Evolutionary conservation across 2,113 vertebrate species (phyloP), one percentile per base, ranked within the genome.

Genomic region (Silurus meridionalis): DNA sequence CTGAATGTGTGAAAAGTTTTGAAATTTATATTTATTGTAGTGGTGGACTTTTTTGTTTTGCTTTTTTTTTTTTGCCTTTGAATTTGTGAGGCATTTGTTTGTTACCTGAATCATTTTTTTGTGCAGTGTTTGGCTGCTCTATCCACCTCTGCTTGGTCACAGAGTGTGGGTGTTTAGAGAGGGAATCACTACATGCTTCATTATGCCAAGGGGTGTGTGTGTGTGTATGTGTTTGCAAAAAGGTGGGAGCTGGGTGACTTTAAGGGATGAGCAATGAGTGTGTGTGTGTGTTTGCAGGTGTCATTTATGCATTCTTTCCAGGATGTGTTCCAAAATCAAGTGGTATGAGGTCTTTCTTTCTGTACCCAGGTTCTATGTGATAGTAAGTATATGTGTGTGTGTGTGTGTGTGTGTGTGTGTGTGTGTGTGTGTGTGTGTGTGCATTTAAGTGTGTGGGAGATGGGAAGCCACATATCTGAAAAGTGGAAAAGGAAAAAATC

Each of bases 231-330:
- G 53, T 75, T 8, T 63, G 52, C 5, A 80, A 55, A 55, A 67
- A 82, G n/a, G 61, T 67, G 61, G 25, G 74, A 46, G 74, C 50
- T 79, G 84, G 58, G 66, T 86, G 85, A 58, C 55, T 71, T 63
- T 8, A 23, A 63, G 55, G 19, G 50, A 69, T 53, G 21, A 83
- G 46, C 60, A 57, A n/a, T 55, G 53, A n/a, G 9, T 71, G 79
- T 69, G 52, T 28, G 52, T 28, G 60, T 63, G 71, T 83, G 58
- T 77, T n/a, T 83, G 3, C 84, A 84, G 25, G 79, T 89, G 84
- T 83, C 55, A 37, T 87, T 87, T 75, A 74, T 83, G 84, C 57
- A 80, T 94, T 91, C 91, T 92, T 86, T 91, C 55, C 83, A 64
- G 88, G 81, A 83, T 88, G 52, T 81, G 84, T 91, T 89, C 91